Percentiles rank a stretch among this genome's conserved stretches.
phyloP scores from a whole-genome alignment of 2,113 vertebrate genomes.

The Heterochromis multidens region DNA sequence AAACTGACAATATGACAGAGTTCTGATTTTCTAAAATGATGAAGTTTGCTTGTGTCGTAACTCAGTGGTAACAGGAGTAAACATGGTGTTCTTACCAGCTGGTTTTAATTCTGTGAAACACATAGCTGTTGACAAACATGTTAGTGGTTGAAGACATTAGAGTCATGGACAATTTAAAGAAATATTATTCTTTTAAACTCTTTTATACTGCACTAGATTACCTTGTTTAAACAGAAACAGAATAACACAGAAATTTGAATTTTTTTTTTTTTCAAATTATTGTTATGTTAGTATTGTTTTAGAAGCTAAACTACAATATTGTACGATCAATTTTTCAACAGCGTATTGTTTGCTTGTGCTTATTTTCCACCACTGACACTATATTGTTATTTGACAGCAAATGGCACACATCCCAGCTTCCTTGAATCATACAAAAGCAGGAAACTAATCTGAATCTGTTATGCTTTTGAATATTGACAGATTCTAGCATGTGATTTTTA shows the following conservation, averaged over 20 bases:
- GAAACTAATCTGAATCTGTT: neutral
- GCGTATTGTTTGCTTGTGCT: neutral
- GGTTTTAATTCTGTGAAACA: neutral
- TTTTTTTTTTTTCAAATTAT: neutral
- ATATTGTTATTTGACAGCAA: neutral
- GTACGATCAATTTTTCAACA: neutral
- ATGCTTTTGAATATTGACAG: neutral
- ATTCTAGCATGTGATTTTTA: neutral
- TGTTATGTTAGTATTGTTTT: neutral
- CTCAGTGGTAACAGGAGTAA: neutral
- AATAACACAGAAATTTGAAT: neutral
- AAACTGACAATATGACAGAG: neutral
- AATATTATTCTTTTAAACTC: neutral
- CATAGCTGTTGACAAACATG: neutral
- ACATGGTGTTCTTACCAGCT: neutral
- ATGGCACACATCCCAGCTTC: neutral
- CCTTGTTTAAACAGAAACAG: neutral
- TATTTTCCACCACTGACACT: neutral
- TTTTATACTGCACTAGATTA: neutral
- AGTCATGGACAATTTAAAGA: neutral
- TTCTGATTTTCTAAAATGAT: neutral
- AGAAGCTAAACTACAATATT: neutral
- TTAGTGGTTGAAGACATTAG: neutral
- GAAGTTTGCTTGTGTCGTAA: neutral
- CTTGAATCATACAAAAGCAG: neutral